Conservation (phyloP, 2,888 invertebrate genomes). For the Acanthopleura granulata region DNA sequence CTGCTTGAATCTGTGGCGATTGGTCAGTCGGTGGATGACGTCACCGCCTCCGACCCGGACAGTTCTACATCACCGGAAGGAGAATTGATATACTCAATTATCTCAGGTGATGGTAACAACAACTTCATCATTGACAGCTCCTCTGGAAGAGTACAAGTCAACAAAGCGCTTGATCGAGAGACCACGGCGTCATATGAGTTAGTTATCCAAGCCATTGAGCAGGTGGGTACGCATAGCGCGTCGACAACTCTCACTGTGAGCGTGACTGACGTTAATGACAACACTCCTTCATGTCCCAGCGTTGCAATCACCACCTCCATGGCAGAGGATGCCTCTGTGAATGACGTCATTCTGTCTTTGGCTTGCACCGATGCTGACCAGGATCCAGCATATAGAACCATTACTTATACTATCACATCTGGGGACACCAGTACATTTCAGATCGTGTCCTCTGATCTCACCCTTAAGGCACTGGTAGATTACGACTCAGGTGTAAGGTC, state of each 20-base stretch:
- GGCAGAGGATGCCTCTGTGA: slow-evolving; percentile 32
- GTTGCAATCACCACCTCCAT: slow-evolving; percentile 35
- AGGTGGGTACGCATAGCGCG: slow-evolving; percentile 35
- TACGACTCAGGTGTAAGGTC: slow-evolving; percentile 33
- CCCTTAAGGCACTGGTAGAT: slow-evolving; percentile 34
- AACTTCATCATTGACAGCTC: slow-evolving; percentile 39
- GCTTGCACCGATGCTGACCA: slow-evolving; percentile 32
- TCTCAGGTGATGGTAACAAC: slow-evolving; percentile 36
- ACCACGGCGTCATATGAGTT: slow-evolving; percentile 18
- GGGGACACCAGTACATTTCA: slow-evolving; percentile 37
- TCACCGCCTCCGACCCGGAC: slow-evolving; percentile 47
- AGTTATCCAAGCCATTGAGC: slow-evolving; percentile 33
- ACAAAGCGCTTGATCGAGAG: slow-evolving; percentile 24
- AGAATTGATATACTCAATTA: slow-evolving; percentile 40
- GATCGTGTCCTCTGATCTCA: slow-evolving; percentile 30
- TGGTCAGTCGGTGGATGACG: slow-evolving; percentile 31
- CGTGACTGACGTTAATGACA: slow-evolving; percentile 37
- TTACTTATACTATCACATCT: slow-evolving; percentile 32
- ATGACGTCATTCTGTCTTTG: slow-evolving; percentile 27
- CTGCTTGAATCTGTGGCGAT: slow-evolving; percentile 24
- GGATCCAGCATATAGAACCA: slow-evolving; percentile 25
- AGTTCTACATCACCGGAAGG: slow-evolving; percentile 36
- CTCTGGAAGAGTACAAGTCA: slow-evolving; percentile 25
- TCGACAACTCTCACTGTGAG: slow-evolving; percentile 34
- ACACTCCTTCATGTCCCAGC: slow-evolving; percentile 40